Base-by-base conservation (phyloP, 2,797 vertebrate genomes). In the Spinus olivaceus region DNA sequence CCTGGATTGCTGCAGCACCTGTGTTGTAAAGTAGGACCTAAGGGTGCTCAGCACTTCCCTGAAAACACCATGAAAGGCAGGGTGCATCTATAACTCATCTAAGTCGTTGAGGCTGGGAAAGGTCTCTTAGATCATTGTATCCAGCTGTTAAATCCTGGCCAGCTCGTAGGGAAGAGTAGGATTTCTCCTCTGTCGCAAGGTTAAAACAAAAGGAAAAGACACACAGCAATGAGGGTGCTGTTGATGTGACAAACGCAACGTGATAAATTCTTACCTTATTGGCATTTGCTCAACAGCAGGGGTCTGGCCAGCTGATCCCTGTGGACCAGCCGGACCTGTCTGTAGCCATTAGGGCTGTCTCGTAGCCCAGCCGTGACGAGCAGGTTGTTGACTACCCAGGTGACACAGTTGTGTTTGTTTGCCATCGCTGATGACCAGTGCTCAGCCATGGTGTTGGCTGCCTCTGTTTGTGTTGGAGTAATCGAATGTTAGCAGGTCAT, bases 301-400 rank as follows among this genome's bases (percentile, higher is more conserved):
- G 28, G 37, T 78, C 57, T 65, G 82, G 25, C 49, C 66, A 64
- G 49, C 57, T 50, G 79, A 69, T 46, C 57, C 69, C 56, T 42
- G 24, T 0, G 6, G 79, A 37, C 12, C 87, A 78, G 61, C 41
- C 2, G 0, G 71, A 65, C 79, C 69, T 79, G 28, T 74, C 53
- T 54, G 70, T 56, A 78, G 65, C 72, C 69, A 23, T 44, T 19
- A 49, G 39, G 21, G 71, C 76, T 61, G 12, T 76, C 76, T 85
- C 0, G 0, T 16, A 59, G 67, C 64, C 35, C 78, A 46, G 81
- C 9, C 0, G 0, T 16, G 69, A 37, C 7, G 47, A 72, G 33
- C 44, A 42, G 27, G 28, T 41, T 35, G 39, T 41, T 91, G 33
- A 7, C 59, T 54, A 28, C 35, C 21, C 32, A 24, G 71, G 11